Conservation (phyloP, 2,113 vertebrate genomes). For the Apeltes quadracus region DNA sequence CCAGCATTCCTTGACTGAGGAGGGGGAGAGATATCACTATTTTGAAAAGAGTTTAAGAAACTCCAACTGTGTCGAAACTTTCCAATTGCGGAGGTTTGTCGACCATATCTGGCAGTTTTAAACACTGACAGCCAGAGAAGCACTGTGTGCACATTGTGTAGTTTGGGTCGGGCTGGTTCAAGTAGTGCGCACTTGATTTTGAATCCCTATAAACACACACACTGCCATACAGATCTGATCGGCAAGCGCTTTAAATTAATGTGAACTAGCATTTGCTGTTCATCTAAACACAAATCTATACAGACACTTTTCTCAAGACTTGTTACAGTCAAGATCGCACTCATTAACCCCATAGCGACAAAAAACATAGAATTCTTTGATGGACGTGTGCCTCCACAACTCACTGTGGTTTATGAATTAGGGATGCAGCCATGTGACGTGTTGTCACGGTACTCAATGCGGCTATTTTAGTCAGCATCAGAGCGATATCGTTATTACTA, state of each 20-base stretch:
- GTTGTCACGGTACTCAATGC: not conserved
- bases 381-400: not conserved
- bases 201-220: not conserved
- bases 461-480: not conserved
- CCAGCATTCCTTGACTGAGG: not conserved
- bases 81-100: not conserved
- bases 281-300: conserved; percentile 5
- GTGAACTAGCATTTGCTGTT: not conserved
- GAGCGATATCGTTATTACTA: not conserved
- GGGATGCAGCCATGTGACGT: not conserved
- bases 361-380: conserved; percentile 1
- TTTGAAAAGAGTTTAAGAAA: conserved; percentile 7
- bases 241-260: not conserved
- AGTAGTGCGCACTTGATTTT: not conserved
- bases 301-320: not conserved
- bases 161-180: not conserved
- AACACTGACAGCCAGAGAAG: not conserved
- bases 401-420: conserved; percentile 6
- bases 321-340: not conserved
- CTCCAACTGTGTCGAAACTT: not conserved
- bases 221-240: not conserved
- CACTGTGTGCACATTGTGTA: not conserved
- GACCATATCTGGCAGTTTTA: not conserved
- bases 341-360: conserved; percentile 11
- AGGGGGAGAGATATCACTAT: not conserved